Conservation (phyloP, 2,888 invertebrate species). For the Torymus texanus region DNA sequence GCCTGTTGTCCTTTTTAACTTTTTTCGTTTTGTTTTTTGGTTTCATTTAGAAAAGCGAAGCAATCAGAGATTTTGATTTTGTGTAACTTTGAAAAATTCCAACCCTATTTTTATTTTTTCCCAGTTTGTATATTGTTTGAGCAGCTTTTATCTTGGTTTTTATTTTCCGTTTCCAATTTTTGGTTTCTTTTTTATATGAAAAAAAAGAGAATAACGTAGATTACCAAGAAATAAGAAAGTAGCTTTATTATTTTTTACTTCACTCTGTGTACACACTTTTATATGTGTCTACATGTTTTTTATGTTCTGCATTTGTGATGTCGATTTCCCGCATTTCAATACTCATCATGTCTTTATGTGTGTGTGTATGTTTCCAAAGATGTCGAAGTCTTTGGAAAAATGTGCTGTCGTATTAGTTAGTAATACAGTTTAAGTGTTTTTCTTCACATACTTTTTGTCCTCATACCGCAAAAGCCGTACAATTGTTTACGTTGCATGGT, state of each 20-base stretch:
- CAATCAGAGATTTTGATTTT: slow-evolving; percentile 55
- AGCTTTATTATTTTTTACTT: slow-evolving; percentile 46
- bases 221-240: slow-evolving; percentile 28
- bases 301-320: slow-evolving; percentile 56
- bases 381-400: slow-evolving; percentile 34
- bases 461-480: slow-evolving; percentile 51
- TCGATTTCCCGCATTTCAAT: slow-evolving; percentile 54
- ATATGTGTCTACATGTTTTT: slow-evolving; percentile 46
- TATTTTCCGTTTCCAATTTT: slow-evolving; percentile 39
- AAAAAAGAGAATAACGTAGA: slow-evolving; percentile 31
- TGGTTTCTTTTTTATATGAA: slow-evolving; percentile 12
- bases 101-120: slow-evolving; percentile 64
- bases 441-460: slow-evolving; percentile 53
- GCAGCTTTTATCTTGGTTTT: slow-evolving; percentile 70
- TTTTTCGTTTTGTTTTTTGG: slow-evolving; percentile 47
- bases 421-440: slow-evolving; percentile 39
- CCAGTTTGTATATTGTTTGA: slow-evolving; percentile 72
- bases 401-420: slow-evolving; percentile 51
- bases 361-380: slow-evolving; percentile 44
- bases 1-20: slow-evolving; percentile 53
- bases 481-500: slow-evolving; percentile 73
- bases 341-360: slow-evolving; percentile 46
- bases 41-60: slow-evolving; percentile 52
- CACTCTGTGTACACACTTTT: slow-evolving; percentile 45
- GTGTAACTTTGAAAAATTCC: slow-evolving; percentile 61